phyloP scores from a whole-genome alignment of 2,113 vertebrate species.

The Choloepus hoffmanni region DNA sequence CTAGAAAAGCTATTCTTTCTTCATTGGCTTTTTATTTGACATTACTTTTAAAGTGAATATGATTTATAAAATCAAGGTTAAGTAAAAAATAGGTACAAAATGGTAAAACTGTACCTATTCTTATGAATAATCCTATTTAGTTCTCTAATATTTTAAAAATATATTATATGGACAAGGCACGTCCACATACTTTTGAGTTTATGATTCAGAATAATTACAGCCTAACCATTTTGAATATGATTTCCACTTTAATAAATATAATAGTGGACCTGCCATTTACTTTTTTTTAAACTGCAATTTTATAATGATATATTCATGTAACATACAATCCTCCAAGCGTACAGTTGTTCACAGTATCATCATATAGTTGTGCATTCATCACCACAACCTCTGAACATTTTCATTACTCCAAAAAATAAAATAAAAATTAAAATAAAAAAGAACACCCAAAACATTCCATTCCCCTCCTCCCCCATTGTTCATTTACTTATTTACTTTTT shows the following conservation, averaged over 20 bases:
- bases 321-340: no score
- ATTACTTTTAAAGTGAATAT: slow-evolving; percentile 54
- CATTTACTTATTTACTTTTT: no score
- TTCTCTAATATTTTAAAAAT: slow-evolving; percentile 37
- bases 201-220: slow-evolving; percentile 51
- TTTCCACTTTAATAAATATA: slow-evolving; percentile 39
- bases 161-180: background rate
- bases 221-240: slow-evolving; percentile 39
- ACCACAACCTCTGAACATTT: no score
- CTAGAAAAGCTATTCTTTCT: slow-evolving; percentile 31
- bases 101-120: background rate
- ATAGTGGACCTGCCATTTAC: background rate
- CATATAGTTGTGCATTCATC: no score
- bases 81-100: slow-evolving; percentile 12
- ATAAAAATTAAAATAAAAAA: no score
- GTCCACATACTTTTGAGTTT: background rate
- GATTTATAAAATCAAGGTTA: background rate
- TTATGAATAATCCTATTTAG: background rate
- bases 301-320: no score
- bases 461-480: no score
- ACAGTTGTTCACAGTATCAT: no score
- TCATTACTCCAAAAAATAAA: no score
- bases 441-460: no score
- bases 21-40: slow-evolving; percentile 45
- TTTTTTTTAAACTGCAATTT: background rate